A percentile compares a stretch with the other conserved stretches of the same genome.
Conservation (phyloP, 1,140 invertebrate species). For the Zaprionus ghesquierei region DNA sequence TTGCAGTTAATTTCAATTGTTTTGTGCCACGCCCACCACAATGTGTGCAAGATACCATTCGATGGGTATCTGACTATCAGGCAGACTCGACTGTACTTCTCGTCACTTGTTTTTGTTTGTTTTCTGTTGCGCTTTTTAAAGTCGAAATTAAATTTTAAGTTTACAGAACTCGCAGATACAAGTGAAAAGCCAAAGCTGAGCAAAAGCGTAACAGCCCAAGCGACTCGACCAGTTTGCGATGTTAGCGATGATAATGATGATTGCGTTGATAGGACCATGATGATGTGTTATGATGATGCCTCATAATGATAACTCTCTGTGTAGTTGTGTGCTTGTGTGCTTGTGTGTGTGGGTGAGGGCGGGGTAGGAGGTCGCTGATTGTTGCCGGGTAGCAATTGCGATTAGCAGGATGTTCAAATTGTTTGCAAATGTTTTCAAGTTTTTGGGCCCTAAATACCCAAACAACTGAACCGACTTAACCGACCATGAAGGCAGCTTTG, state of each 20-base stretch:
- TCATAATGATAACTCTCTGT: constrained; percentile 26
- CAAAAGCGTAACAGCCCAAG: constrained; percentile 31
- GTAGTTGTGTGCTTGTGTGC: background rate
- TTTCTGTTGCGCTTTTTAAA: constrained; percentile 16
- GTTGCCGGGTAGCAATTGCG: constrained; percentile 32
- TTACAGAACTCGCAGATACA: constrained; percentile 47
- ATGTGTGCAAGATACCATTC: too few species aligned
- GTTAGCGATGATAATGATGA: constrained; percentile 48
- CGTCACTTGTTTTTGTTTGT: background rate
- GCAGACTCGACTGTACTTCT: too few species aligned
- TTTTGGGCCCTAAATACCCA: constrained; percentile 1
- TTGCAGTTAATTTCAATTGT: too few species aligned
- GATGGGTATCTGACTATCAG: too few species aligned
- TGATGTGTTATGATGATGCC: constrained; percentile 49
- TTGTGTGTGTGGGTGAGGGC: background rate
- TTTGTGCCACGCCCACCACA: too few species aligned
- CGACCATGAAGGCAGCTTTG: constrained; percentile 68
- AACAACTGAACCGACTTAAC: constrained; percentile 45
- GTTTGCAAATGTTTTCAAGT: constrained; percentile 19
- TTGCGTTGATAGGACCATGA: constrained; percentile 54
- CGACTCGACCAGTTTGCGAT: constrained; percentile 62
- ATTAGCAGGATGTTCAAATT: constrained; percentile 43
- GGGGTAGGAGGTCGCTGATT: constrained; percentile 12
- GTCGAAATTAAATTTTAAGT: constrained; percentile 55
- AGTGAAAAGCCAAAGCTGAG: constrained; percentile 19